Percentiles rank a stretch among this genome's conserved stretches.
These are phyloP conservation scores for Myotis myotis DNA, from an alignment of 2,797 vertebrate species.

Conservation along the genomic window DNA sequence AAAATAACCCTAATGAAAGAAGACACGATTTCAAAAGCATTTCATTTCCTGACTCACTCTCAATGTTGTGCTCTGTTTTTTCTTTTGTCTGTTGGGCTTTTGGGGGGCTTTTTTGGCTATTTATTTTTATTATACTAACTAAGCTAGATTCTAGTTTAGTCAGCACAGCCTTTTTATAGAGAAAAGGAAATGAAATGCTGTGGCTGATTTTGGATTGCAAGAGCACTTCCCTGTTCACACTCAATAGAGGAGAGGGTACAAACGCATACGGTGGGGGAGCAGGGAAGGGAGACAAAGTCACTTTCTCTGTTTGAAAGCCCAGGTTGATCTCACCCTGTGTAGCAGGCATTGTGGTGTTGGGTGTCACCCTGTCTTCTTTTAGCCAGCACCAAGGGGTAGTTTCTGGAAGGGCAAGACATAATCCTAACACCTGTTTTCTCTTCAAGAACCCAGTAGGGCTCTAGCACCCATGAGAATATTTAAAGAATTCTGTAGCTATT, in stretches of 20 bases:
- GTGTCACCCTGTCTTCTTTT: neutral
- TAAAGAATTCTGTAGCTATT: slow-evolving; percentile 42
- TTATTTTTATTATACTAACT: neutral
- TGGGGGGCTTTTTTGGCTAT: neutral
- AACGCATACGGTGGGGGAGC: rapidly evolving
- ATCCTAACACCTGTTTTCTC: neutral
- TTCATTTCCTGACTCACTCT: neutral
- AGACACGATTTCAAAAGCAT: neutral
- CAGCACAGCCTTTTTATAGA: neutral
- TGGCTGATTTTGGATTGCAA: neutral
- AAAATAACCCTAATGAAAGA: neutral
- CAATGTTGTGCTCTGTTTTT: neutral
- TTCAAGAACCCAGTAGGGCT: slow-evolving; percentile 37
- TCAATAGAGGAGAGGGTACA: neutral
- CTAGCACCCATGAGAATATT: slow-evolving; percentile 40
- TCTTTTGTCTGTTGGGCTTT: neutral
- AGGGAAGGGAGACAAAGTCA: neutral
- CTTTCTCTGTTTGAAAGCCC: neutral
- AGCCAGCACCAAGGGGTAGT: neutral
- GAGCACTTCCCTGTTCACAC: neutral
- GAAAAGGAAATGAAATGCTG: neutral
- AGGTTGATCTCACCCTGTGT: neutral
- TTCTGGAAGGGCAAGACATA: neutral
- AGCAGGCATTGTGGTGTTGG: neutral
- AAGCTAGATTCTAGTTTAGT: neutral